Evolutionary conservation across 92 coral and sea anemone genomes (phyloP), one percentile per base, ranked within the genome.

Genomic region (Metridium senile): DNA sequence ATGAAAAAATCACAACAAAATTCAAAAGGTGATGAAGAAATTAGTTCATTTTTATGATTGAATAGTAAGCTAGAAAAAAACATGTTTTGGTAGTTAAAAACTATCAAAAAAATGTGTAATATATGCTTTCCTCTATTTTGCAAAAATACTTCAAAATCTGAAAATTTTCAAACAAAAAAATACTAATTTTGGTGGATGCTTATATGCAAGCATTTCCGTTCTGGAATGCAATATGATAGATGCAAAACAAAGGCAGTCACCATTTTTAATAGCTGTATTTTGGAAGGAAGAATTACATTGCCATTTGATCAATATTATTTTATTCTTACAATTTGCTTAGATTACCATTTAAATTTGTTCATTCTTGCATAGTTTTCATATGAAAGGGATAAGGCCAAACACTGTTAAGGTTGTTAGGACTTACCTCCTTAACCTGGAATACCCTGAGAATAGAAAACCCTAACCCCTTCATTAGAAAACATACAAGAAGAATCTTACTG

Each of bases 381-480:
- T 53, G 58, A 62, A 73, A 73, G 58, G 78, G 64, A 26, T 58
- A 30, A 71, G 78, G 68, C 19, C 17, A 23, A 57, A 20, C 45
- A 73, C 22, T 73, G 68, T 73, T 73, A 73, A 56, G 22, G 29
- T 33, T 58, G 39, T 11, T 63, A 28, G 3, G 47, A 73, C 78
- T 73, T 53, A 73, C 78, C 78, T 73, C 66, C 47, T 26, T 7
- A 25, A 31, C 22, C 78, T 56, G 78, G 78, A 73, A 32, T 73
- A 35, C 78, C 78, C 78, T 73, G 78, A 73, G 78, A 62, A 73
- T 52, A 23, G 26, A 58, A 73, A 58, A 26, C 21, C 78, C 78
- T 73, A 56, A 73, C 65, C 78, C 78, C 32, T 73, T 58, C 78
- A 73, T 73, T 29, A 73, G 1, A 58, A 73, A 73, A 33, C 34